A percentile compares a stretch with the other conserved stretches of the same genome.
Evolutionary conservation across 2,797 vertebrate genomes (phyloP).

Genomic region (Cheirogaleus major): DNA sequence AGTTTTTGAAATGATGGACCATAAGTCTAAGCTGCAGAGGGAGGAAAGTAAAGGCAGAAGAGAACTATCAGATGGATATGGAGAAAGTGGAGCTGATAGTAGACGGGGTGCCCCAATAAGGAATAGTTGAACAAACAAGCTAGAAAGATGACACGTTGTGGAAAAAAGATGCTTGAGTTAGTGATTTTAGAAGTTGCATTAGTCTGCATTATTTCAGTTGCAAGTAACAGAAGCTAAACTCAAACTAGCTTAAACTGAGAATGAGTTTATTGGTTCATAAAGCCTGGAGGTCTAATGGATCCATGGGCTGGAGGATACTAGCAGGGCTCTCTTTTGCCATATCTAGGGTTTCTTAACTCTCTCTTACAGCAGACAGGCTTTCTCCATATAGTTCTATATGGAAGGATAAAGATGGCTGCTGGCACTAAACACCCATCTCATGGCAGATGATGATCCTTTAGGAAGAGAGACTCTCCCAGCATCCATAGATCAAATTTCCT

Average conservation of each 20-base stretch:
- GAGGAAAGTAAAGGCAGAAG: neutral
- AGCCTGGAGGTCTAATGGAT: neutral
- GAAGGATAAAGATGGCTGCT: neutral
- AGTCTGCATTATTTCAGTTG: neutral
- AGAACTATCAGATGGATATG: neutral
- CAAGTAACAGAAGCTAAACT: conserved; percentile 18
- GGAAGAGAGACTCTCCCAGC: neutral
- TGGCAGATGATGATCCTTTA: neutral
- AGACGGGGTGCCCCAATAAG: neutral
- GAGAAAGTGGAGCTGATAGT: neutral
- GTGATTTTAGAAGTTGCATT: neutral
- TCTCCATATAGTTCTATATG: neutral
- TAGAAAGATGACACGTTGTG: neutral
- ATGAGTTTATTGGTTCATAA: neutral
- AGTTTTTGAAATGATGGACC: conserved; percentile 5
- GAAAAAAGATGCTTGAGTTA: neutral
- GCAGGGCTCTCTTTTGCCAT: neutral
- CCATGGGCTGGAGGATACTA: neutral
- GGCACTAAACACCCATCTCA: neutral
- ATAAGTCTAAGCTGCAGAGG: neutral
- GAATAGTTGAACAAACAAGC: neutral
- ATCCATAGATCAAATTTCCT: neutral
- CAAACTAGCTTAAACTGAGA: neutral
- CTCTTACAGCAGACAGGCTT: neutral
- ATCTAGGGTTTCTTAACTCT: neutral